A percentile compares a stretch with the other conserved stretches of the same genome.
phyloP scores from a whole-genome alignment of 1,140 invertebrate species.

The Bathynomus jamesi region DNA sequence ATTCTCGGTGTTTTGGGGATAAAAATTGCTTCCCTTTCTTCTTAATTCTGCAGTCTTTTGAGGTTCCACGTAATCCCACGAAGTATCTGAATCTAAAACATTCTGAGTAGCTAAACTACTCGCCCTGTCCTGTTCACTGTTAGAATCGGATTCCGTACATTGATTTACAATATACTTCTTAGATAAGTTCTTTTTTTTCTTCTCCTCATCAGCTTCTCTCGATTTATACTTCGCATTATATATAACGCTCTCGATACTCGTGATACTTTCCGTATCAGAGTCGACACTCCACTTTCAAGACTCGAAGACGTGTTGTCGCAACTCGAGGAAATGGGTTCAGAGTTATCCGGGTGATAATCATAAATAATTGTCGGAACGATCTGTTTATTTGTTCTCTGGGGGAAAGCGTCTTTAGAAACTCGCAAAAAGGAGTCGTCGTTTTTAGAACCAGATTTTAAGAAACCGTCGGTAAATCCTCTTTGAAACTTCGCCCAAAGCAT shows the following conservation, averaged over 20 bases:
- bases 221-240: conserved; percentile 30
- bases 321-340: conserved; percentile 6
- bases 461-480: no score
- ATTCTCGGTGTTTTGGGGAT: no score
- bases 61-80: conserved; percentile 35
- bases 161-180: conserved; percentile 31
- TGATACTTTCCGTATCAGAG: conserved; percentile 37
- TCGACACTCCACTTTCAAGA: conserved; percentile 19
- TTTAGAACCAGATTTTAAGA: no score
- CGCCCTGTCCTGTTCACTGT: conserved; percentile 20
- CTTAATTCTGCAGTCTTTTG: neutral
- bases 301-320: conserved; percentile 16
- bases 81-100: conserved; percentile 33
- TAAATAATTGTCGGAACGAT: conserved; percentile 17
- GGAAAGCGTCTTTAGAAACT: no score
- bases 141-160: conserved; percentile 27
- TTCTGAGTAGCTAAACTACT: conserved; percentile 15
- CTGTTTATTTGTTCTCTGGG: conserved; percentile 13
- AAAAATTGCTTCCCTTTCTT: no score
- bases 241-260: conserved; percentile 39
- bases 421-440: no score
- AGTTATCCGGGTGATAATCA: conserved; percentile 27
- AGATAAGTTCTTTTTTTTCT: conserved; percentile 14
- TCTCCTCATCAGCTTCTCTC: neutral
- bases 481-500: no score